Base-by-base conservation (phyloP, 2,888 invertebrate genomes). In the Abrostola tripartita region DNA sequence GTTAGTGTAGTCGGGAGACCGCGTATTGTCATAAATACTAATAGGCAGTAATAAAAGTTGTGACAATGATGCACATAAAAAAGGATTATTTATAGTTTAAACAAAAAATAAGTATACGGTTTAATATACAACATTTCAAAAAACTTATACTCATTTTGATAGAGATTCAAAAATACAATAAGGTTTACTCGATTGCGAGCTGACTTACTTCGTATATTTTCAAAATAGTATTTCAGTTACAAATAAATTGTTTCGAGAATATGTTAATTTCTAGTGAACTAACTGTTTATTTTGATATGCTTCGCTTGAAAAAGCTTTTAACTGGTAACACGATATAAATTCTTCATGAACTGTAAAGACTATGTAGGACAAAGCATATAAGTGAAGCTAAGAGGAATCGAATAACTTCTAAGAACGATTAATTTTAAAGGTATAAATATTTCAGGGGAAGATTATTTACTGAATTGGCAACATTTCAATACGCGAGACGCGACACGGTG, bases 391-490 rank as follows among this genome's bases (percentile, higher is more conserved):
- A 37, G 51, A 37, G 50, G 42, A 51, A 68, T 71, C 68, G 50
- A 36, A 60, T 54, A 38, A 14, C 52, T 79, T 68, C 57, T 6
- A 8, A 55, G 64, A 78, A 75, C 40, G 35, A 50, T n/a, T 38
- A 59, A 42, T 54, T 37, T 38, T 35, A 37, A 24, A 14, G 54
- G 56, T 51, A 42, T 41, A 47, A 51, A 50, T 44, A 53, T 64
- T 60, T 68, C 44, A 60, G 14, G 49, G 69, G 65, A 68, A 66
- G 37, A 68, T 66, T 37, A 54, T 65, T 67, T 54, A 65, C 51
- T 67, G 49, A 63, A 69, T 74, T 77, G 78, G 74, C 80, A 77
- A 74, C 66, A 67, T 65, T 77, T 67, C 70, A 77, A 79, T 57
- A 14, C 5, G 42, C 50, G 68, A 62, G 61, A 73, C 36, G 52